phyloP scores from a whole-genome alignment of 2,888 invertebrate genomes.

The Clostera curtula region DNA sequence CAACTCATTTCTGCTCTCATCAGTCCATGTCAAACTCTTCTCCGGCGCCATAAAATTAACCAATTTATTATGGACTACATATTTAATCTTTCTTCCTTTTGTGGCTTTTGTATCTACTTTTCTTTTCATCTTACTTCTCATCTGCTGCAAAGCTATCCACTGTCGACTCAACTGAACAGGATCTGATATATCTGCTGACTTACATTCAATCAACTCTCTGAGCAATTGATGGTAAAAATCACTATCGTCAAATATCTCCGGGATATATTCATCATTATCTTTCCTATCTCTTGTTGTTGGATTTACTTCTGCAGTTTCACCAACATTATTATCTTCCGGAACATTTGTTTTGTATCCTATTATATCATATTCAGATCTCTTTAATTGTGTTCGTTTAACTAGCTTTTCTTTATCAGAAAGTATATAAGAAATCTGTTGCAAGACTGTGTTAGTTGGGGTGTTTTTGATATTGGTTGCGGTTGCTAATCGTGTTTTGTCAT shows the following conservation, averaged over 20 bases:
- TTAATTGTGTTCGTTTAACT: slow-evolving; percentile 85
- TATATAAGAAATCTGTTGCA: slow-evolving; percentile 90
- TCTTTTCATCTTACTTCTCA: slow-evolving; percentile 93
- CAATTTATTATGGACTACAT: slow-evolving; percentile 88
- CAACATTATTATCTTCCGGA: slow-evolving; percentile 23
- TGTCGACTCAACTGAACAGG: slow-evolving; percentile 90
- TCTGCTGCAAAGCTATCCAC: slow-evolving; percentile 93
- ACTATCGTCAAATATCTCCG: slow-evolving; percentile 95
- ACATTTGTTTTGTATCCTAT: slow-evolving; percentile 70
- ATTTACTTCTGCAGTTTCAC: slow-evolving; percentile 29
- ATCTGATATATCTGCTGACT: slow-evolving; percentile 88
- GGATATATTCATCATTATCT: slow-evolving; percentile 77
- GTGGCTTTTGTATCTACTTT: slow-evolving; percentile 95
- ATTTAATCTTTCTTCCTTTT: slow-evolving; percentile 93
- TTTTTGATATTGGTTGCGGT: slow-evolving; percentile 78
- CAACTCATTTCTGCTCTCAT: slow-evolving; percentile 86
- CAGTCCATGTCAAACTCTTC: slow-evolving; percentile 79
- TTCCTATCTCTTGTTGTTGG: slow-evolving; percentile 37
- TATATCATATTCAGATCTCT: slow-evolving; percentile 82
- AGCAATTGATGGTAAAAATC: slow-evolving; percentile 97
- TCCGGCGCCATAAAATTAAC: slow-evolving; percentile 94
- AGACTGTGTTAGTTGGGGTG: slow-evolving; percentile 76
- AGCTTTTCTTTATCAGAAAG: slow-evolving; percentile 85
- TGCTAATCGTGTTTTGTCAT: slow-evolving; percentile 89
- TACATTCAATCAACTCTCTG: slow-evolving; percentile 93